Base-by-base conservation (phyloP, 2,888 invertebrate species). In the Tanytarsus gracilentus region DNA sequence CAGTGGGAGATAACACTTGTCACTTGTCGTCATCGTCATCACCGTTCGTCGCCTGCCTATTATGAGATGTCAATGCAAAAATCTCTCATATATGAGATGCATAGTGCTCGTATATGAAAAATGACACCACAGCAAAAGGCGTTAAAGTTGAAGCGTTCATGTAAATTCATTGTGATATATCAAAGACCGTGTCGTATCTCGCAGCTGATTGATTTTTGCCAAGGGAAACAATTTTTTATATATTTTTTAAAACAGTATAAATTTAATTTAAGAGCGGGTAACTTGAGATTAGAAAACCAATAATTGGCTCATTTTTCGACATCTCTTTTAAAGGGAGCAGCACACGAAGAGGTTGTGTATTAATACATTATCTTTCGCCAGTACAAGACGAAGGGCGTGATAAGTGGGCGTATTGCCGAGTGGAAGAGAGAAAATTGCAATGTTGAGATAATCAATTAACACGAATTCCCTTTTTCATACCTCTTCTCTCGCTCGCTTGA, bases 131-230 rank as follows among this genome's bases (percentile, higher is more conserved):
- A 36, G 25, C 11, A 25, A 49, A 36, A 53, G 36, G 53, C 53
- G 53, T 53, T 53, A 36, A 36, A 53, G 36, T 36, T n/a, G 36
- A 53, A 53, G 53, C 18, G 36, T 36, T n/a, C 53, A 53, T 53
- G 36, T 53, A 53, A 21, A 53, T 53, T 53, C 33, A 53, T 36
- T 33, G 53, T 53, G 36, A 53, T 29, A 53, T 53, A 36, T 53
- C 53, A 53, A 53, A 53, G 36, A 25, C 36, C n/a, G 36, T 16
- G 16, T 53, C 14, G 27, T 36, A 25, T 25, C 36, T 36, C 18
- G n/a, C 21, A 49, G 14, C 26, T 33, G 27, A 36, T 36, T 21
- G 53, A 53, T 33, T 53, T 44, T 21, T 23, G 14, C 6, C 21
- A 11, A 30, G 6, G 7, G 7, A 39, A 44, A n/a, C n/a, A n/a